Evolutionary conservation across 2,113 vertebrate genomes (phyloP).

Genomic region (Indri indri): DNA sequence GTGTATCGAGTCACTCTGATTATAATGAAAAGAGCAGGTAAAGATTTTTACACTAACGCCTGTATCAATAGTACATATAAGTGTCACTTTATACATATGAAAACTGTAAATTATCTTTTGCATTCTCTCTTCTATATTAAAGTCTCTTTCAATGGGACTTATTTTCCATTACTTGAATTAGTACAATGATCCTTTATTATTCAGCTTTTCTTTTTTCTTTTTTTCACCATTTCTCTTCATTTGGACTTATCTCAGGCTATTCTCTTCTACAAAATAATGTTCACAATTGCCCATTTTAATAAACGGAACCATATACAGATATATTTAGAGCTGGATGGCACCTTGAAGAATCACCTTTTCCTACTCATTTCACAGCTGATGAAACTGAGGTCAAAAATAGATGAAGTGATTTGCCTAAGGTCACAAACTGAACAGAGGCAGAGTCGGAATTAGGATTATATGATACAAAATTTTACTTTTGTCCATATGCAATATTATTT

Average conservation of each 20-base stretch:
- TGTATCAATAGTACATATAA: neutral
- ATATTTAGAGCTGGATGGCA: neutral
- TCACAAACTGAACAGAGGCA: constrained; percentile 22
- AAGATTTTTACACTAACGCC: neutral
- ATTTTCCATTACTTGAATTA: constrained; percentile 24
- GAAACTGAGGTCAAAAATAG: constrained; percentile 36
- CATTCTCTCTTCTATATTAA: neutral
- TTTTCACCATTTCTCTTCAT: constrained; percentile 15
- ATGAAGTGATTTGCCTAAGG: constrained; percentile 60
- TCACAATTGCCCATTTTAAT: constrained; percentile 46
- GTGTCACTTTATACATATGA: neutral
- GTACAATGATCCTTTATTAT: neutral
- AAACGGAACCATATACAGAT: constrained; percentile 21
- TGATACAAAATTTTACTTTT: constrained; percentile 40
- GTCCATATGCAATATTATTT: neutral
- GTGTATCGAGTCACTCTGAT: neutral
- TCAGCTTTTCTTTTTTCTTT: neutral
- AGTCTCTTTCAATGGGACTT: neutral
- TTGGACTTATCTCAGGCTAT: neutral
- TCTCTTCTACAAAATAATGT: neutral
- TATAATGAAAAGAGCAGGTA: neutral
- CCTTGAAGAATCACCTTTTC: constrained; percentile 26
- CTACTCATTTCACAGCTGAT: constrained; percentile 55
- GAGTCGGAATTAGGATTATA: neutral
- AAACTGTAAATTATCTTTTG: constrained; percentile 15